Conservation (phyloP, 1,140 invertebrate species). For the Chymomyza costata region DNA sequence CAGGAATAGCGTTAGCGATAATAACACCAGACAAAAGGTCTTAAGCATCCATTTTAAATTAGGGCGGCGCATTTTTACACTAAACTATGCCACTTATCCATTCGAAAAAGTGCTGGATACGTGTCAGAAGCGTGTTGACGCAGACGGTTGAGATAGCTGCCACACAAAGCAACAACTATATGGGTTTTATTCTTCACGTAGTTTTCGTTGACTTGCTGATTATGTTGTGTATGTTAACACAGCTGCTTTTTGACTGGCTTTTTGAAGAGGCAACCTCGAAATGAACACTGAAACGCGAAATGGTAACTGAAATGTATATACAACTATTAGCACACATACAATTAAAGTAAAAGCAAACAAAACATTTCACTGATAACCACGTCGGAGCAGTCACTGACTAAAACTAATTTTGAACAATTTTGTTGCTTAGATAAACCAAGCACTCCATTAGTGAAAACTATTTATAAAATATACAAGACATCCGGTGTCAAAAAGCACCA, state of each 20-base stretch:
- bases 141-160: no score
- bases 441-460: no score
- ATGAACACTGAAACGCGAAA: no score
- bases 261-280: no score
- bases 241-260: no score
- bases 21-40: conserved; percentile 40
- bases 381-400: conserved; percentile 3
- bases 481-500: no score
- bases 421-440: conserved; percentile 20
- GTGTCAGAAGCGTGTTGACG: conserved; percentile 35
- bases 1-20: conserved; percentile 54
- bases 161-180: no score
- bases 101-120: conserved; percentile 27
- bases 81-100: neutral
- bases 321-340: conserved; percentile 13
- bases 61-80: conserved; percentile 59
- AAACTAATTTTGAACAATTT: conserved; percentile 10
- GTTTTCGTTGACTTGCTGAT: no score
- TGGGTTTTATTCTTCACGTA: no score
- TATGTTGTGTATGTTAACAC: conserved; percentile 25
- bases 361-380: conserved; percentile 34
- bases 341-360: conserved; percentile 27
- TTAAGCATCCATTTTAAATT: conserved; percentile 70
- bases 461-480: no score
- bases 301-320: conserved; percentile 1